Percentiles rank a stretch among this genome's conserved stretches.
Conservation (phyloP, 53 echinoderm and acorn worm species). For the Holothuria scabra region DNA sequence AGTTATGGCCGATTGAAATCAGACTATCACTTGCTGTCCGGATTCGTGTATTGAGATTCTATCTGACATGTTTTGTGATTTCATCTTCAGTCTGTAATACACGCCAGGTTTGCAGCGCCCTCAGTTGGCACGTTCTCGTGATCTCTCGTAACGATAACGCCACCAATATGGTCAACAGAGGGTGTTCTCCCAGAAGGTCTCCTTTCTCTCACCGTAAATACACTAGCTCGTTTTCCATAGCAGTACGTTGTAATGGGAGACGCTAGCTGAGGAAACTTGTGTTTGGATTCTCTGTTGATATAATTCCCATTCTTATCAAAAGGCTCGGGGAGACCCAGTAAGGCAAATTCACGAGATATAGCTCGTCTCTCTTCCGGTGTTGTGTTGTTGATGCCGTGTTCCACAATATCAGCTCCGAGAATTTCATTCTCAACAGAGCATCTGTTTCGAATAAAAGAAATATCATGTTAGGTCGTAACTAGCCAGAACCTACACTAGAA, state of each 20-base stretch:
- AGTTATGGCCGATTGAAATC: too few relatives aligned
- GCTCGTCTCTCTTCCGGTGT: conserved; percentile 49
- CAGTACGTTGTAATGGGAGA: neutral
- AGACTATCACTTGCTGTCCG: too few relatives aligned
- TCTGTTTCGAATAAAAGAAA: conserved; percentile 40
- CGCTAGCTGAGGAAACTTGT: too few relatives aligned
- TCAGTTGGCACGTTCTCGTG: too few relatives aligned
- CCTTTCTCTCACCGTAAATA: conserved; percentile 1
- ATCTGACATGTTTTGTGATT: too few relatives aligned
- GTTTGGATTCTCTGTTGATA: neutral
- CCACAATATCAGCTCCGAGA: conserved; percentile 84
- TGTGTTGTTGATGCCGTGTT: conserved; percentile 87
- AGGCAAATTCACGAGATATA: conserved; percentile 10
- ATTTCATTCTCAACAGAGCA: conserved; percentile 85
- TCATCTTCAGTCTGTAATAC: neutral
- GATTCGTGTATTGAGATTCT: too few relatives aligned
- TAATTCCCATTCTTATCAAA: conserved; percentile 33
- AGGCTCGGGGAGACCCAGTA: neutral
- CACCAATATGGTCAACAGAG: too few relatives aligned
- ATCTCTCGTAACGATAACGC: too few relatives aligned
- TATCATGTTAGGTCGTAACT: too few relatives aligned
- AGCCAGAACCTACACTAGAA: too few relatives aligned
- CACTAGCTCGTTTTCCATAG: conserved; percentile 6
- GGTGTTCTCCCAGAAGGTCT: neutral
- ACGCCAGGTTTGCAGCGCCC: neutral